Conservation (phyloP, 2,888 invertebrate genomes). For the Sepiola atlantica region DNA sequence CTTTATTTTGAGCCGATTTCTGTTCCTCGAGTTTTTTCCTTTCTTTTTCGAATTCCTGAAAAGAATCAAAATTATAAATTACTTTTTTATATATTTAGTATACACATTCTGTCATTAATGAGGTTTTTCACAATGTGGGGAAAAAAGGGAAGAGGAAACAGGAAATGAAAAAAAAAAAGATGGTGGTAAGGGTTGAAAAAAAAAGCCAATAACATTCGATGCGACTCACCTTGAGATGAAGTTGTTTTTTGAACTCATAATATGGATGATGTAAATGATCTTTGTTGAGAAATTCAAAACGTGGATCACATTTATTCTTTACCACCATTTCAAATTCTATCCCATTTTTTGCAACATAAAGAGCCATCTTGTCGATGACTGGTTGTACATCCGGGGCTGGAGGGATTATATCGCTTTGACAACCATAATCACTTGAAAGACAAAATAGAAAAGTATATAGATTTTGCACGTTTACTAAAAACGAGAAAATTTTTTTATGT, state of each 20-base stretch:
- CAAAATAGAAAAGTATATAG: neutral
- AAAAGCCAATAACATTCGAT: neutral
- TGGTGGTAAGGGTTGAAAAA: too few relatives aligned
- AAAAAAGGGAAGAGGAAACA: too few relatives aligned
- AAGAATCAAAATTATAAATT: conserved; percentile 40
- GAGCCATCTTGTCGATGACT: conserved; percentile 96
- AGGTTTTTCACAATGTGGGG: too few relatives aligned
- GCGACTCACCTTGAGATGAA: conserved; percentile 61
- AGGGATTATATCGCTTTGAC: conserved; percentile 63
- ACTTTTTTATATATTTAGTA: too few relatives aligned
- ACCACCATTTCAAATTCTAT: conserved; percentile 87
- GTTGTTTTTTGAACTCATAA: conserved; percentile 82
- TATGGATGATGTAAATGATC: conserved; percentile 86
- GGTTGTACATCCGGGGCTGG: conserved; percentile 89
- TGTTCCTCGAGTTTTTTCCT: conserved; percentile 57
- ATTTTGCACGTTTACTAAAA: neutral
- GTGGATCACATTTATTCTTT: conserved; percentile 79
- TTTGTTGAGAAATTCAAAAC: conserved; percentile 90
- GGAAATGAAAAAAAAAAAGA: too few relatives aligned
- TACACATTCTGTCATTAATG: too few relatives aligned
- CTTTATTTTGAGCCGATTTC: conserved; percentile 54
- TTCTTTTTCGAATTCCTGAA: conserved; percentile 57
- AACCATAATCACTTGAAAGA: neutral
- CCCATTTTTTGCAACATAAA: conserved; percentile 96
- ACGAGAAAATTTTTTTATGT: too few relatives aligned